phyloP scores from a whole-genome alignment of 2,113 vertebrate genomes.

The Aix galericulata region DNA sequence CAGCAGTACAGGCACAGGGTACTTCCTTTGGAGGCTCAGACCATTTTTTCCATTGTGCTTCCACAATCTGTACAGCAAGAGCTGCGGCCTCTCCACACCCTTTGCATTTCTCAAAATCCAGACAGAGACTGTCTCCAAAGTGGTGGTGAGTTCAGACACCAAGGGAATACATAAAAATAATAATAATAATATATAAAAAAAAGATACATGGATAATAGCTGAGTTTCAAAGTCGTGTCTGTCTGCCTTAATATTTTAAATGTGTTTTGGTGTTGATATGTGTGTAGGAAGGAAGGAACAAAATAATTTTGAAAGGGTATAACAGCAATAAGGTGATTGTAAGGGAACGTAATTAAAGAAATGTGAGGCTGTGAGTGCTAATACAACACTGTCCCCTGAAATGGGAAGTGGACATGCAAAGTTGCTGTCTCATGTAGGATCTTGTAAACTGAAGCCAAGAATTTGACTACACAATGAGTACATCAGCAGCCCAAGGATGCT shows the following conservation, averaged over 20 bases:
- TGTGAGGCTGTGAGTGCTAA: not conserved
- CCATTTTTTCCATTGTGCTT: not conserved
- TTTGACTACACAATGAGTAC: not conserved
- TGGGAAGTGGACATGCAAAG: not conserved
- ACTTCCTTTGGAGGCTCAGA: not conserved
- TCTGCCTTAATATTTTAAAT: not conserved
- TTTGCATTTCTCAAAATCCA: not conserved
- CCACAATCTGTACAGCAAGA: not conserved
- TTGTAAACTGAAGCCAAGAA: constrained; percentile 31
- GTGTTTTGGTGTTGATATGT: not conserved
- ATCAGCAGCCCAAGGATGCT: not conserved
- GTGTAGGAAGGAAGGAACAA: not conserved
- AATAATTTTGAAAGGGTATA: not conserved
- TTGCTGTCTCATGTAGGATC: not conserved
- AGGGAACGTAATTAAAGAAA: not conserved
- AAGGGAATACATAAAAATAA: not conserved
- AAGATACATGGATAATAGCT: not conserved
- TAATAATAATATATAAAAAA: not conserved
- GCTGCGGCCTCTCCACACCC: not conserved
- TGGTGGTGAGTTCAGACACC: not conserved
- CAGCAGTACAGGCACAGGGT: not conserved
- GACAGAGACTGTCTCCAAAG: not conserved
- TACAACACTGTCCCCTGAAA: not conserved
- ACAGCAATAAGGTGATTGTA: not conserved
- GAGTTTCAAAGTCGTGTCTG: not conserved